A percentile compares a stretch with the other conserved stretches of the same genome.
phyloP scores from a whole-genome alignment of 1,140 invertebrate genomes.

The Gonatopus flavifemur region DNA sequence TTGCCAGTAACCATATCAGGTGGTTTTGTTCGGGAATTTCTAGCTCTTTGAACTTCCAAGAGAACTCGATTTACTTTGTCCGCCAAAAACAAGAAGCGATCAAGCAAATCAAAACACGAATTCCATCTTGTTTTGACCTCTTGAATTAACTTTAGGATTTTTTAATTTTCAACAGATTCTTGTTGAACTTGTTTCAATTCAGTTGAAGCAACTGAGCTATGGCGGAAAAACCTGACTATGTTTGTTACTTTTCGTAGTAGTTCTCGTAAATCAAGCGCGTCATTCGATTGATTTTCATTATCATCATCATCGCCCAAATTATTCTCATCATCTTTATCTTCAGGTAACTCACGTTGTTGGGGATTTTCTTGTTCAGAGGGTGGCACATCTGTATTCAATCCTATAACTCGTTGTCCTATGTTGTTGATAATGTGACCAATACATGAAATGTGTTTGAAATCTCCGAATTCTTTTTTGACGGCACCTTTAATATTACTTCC shows the following conservation, averaged over 20 bases:
- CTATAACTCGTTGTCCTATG: slow-evolving; percentile 4
- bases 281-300: background rate
- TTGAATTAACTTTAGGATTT: slow-evolving; percentile 14
- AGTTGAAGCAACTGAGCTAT: slow-evolving; percentile 1
- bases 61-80: background rate
- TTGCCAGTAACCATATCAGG: background rate
- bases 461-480: slow-evolving; percentile 3
- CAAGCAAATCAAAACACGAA: slow-evolving; percentile 23
- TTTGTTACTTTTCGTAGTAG: slow-evolving; percentile 1
- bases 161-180: background rate
- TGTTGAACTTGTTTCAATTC: slow-evolving; percentile 1
- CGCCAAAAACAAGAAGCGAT: background rate
- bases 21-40: background rate
- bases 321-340: background rate
- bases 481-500: slow-evolving; percentile 15
- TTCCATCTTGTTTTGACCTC: slow-evolving; percentile 24
- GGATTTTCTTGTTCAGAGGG: background rate
- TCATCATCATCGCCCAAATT: slow-evolving; percentile 1
- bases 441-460: slow-evolving; percentile 2
- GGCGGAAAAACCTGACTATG: slow-evolving; percentile 2
- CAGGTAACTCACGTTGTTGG: background rate
- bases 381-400: background rate
- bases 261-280: background rate
- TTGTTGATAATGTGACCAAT: slow-evolving; percentile 1
- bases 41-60: background rate